Evolutionary conservation across 2,888 invertebrate species (phyloP), one percentile per base, ranked within the genome.

Genomic region (Maniola hyperantus): DNA sequence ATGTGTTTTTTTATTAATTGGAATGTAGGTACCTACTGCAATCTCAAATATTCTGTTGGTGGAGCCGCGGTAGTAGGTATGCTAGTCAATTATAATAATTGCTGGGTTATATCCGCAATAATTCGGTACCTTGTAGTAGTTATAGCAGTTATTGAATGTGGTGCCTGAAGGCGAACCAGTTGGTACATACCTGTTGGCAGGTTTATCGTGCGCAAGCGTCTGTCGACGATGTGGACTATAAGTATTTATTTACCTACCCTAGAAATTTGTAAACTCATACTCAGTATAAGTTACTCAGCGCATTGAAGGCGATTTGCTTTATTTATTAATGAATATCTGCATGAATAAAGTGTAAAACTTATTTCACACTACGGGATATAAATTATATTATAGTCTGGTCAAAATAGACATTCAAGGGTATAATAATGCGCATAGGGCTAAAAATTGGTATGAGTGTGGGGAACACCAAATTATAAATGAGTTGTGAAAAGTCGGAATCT

Each of bases 81-180:
- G 15, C 6, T 26, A 26, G 26, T 6, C n/a, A 11, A 20, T 51
- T 62, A 13, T 39, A 34, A 34, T 55, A 50, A 51, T 36, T 61
- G 39, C 39, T 61, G 6, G 20, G n/a, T 59, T 34, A 64, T 61
- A 71, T 65, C 65, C 64, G 53, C 65, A 67, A 69, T 62, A 69
- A 68, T 71, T 73, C 69, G 67, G 64, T 51, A 51, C 11, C 50
- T 53, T 26, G 46, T 71, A 72, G 69, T 8, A 7, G 8, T 1
- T 73, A 73, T 71, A 72, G 69, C 2, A 7, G 8, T 1, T 73
- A 73, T 74, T 71, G 73, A 71, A 74, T 75, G 74, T 74, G 76
- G 78, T 75, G 77, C 81, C 78, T 74, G 83, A 84, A 83, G 84
- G 83, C 76, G 74, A 83, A 83, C 83, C 74, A 79, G 81, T 83